Evolutionary conservation across 2,888 invertebrate species (phyloP).

Genomic region (Morpho achilles): DNA sequence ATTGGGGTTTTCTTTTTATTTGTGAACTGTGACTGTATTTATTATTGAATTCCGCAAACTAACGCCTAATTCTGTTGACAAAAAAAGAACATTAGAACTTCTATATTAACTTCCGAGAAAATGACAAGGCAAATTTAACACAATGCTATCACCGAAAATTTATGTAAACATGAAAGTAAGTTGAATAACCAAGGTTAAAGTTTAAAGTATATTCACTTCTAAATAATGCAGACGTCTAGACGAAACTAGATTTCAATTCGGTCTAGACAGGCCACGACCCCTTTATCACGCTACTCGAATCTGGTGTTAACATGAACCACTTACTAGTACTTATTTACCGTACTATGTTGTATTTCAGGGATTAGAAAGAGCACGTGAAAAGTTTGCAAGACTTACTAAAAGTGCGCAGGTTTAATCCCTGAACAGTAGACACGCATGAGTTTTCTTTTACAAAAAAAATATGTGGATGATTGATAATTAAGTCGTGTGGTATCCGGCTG

Average conservation of each 20-base stretch:
- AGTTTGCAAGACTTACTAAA: too few relatives aligned
- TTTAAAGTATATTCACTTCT: conserved; percentile 29
- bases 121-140: background rate
- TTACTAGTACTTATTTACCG: conserved; percentile 11
- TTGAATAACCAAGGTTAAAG: conserved; percentile 14
- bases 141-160: background rate
- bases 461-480: too few relatives aligned
- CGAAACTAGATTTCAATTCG: conserved; percentile 44
- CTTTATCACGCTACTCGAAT: conserved; percentile 31
- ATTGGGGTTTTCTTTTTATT: too few relatives aligned
- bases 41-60: too few relatives aligned
- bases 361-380: too few relatives aligned
- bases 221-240: conserved; percentile 61
- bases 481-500: too few relatives aligned
- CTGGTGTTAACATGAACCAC: conserved; percentile 13
- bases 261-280: conserved; percentile 72
- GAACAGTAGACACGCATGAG: too few relatives aligned
- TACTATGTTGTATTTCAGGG: too few relatives aligned
- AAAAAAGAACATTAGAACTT: background rate
- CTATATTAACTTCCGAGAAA: background rate
- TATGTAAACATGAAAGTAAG: background rate
- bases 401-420: too few relatives aligned
- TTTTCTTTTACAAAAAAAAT: too few relatives aligned
- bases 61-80: too few relatives aligned
- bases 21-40: too few relatives aligned